Conservation (phyloP, 2,113 vertebrate species). For the Calypte anna region DNA sequence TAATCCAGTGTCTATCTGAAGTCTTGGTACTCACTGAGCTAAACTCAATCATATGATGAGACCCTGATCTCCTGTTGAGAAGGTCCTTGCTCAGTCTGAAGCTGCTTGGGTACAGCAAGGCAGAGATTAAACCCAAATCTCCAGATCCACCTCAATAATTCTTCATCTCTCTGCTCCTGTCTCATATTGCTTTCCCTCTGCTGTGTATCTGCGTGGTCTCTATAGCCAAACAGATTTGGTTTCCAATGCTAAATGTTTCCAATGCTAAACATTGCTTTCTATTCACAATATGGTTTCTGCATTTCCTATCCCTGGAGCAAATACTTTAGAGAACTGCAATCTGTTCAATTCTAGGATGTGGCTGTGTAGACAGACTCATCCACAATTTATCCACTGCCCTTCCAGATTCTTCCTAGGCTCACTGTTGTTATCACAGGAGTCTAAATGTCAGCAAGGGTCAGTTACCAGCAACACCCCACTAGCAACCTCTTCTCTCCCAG, state of each 20-base stretch:
- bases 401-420: background rate
- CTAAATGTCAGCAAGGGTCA: background rate
- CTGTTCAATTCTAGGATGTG: background rate
- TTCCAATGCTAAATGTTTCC: background rate
- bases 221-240: background rate
- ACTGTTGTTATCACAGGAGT: background rate
- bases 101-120: background rate
- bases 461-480: background rate
- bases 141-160: background rate
- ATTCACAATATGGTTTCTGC: background rate
- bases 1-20: background rate
- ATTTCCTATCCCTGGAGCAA: background rate
- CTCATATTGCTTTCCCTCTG: background rate
- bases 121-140: background rate
- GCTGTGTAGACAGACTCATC: background rate
- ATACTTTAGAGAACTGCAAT: background rate
- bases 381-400: background rate
- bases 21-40: background rate
- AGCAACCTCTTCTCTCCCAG: background rate
- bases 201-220: background rate
- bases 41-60: background rate
- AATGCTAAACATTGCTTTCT: background rate
- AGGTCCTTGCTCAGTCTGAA: fast-evolving
- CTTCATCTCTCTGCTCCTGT: background rate
- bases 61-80: background rate